These are phyloP conservation scores for Nomada ferruginata DNA, from an alignment of 2,888 invertebrate species.

Conservation along the genomic window DNA sequence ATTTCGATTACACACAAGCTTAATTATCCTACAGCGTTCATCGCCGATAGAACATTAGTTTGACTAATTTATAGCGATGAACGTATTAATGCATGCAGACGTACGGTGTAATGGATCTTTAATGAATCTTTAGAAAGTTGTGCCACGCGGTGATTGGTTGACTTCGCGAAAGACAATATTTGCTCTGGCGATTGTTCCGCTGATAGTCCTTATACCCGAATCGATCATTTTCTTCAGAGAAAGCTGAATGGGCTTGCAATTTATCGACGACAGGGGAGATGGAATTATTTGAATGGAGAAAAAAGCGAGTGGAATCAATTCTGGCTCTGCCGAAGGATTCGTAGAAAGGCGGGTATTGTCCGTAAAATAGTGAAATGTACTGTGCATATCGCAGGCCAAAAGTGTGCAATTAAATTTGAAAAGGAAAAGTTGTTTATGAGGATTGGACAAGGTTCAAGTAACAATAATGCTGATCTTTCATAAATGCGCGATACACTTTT, in stretches of 20 bases:
- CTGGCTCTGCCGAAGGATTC: neutral
- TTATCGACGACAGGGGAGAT: too few species aligned
- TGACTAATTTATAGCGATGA: neutral
- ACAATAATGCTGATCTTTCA: neutral
- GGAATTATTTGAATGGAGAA: too few species aligned
- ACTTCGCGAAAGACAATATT: conserved; percentile 10
- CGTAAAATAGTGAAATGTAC: neutral
- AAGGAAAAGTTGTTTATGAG: neutral
- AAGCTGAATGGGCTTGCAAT: neutral
- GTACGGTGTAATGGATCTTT: neutral
- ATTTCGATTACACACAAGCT: neutral
- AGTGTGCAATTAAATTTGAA: neutral
- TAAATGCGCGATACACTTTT: conserved; percentile 16
- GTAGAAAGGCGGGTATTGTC: neutral
- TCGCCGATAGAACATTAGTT: neutral
- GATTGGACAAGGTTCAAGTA: neutral
- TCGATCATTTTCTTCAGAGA: neutral
- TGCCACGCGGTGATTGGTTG: neutral
- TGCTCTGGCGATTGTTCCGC: neutral
- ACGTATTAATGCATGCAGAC: neutral
- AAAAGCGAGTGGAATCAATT: neutral
- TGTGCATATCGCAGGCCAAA: neutral
- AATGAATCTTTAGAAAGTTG: conserved; percentile 8
- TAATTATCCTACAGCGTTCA: neutral
- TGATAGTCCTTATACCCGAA: neutral